phyloP scores from a whole-genome alignment of 2,888 invertebrate genomes.

The Polymixis lichenea region DNA sequence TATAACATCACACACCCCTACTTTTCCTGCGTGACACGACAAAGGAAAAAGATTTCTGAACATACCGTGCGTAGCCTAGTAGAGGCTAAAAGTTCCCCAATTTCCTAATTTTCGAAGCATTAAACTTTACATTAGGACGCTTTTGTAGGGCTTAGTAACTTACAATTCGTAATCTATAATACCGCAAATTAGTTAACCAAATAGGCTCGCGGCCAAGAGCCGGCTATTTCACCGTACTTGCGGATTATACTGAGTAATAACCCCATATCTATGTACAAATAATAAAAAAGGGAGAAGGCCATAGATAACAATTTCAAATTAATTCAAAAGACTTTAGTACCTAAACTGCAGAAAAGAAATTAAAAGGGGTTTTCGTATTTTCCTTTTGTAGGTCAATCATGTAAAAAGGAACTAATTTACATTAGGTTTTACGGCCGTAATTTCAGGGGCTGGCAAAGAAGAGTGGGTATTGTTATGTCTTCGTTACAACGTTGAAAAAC shows the following conservation, averaged over 20 bases:
- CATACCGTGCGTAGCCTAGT: constrained; percentile 14
- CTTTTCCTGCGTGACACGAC: constrained; percentile 42
- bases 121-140: constrained; percentile 46
- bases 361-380: constrained; percentile 46
- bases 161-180: constrained; percentile 60
- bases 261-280: constrained; percentile 42
- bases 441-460: constrained; percentile 26
- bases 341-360: constrained; percentile 32
- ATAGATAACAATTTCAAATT: constrained; percentile 54
- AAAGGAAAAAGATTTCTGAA: constrained; percentile 42
- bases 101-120: constrained; percentile 49
- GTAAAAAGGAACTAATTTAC: constrained; percentile 53
- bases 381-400: constrained; percentile 46
- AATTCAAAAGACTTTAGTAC: constrained; percentile 41
- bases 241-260: constrained; percentile 50
- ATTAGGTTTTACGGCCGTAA: constrained; percentile 53
- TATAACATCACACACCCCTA: constrained; percentile 28
- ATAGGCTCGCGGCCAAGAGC: constrained; percentile 57
- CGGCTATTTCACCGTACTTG: constrained; percentile 50
- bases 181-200: constrained; percentile 65
- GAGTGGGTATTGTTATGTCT: constrained; percentile 38
- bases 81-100: constrained; percentile 12
- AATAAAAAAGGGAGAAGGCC: constrained; percentile 48
- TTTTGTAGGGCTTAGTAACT: constrained; percentile 47
- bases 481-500: constrained; percentile 40